Base-by-base conservation (phyloP, 2,888 invertebrate genomes). In the Tupiocoris notatus region DNA sequence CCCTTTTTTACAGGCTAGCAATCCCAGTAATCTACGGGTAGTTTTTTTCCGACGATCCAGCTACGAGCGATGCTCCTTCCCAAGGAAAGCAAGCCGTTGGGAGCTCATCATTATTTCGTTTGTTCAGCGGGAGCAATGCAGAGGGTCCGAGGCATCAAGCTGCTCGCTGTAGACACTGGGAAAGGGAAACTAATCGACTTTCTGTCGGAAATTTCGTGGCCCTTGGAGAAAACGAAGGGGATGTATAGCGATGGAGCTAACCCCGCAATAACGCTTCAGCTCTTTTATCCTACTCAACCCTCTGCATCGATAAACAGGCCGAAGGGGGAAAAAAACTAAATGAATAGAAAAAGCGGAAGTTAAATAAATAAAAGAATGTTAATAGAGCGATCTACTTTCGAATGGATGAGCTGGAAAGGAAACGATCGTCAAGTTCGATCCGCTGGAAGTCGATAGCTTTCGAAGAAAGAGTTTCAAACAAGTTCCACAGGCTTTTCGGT, bases 161-260 rank as follows among this genome's bases (percentile, higher is more conserved):
- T 39, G 39, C 39, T 39, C 39, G 39, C 39, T 39, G 6, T 39
- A 39, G 39, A 39, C 39, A 39, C 39, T 39, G 39, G 39, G 12
- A 39, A 39, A 39, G 39, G 65, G 39, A 65, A 65, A 65, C 65
- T 65, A 65, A 65, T 65, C 65, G 65, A 65, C 65, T 65, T 65
- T 65, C 65, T 65, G 65, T 65, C 65, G 65, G 65, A 65, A 65
- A 65, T 39, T 39, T 39, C 39, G 65, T 39, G 39, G 39, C 39
- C 39, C 3, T 7, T 12, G 39, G 39, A 39, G 39, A 39, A 39
- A 39, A 39, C 39, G 12, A 39, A 39, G 39, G 39, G 39, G 39
- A 39, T 39, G 39, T 39, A 7, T 12, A 7, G 39, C 39, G 39
- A 39, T 39, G 39, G 39, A 39, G 39, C 39, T 39, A 39, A 39